These are phyloP conservation scores for Drosophila koepferae DNA, from an alignment of 2,888 invertebrate species.

Conservation along the genomic window DNA sequence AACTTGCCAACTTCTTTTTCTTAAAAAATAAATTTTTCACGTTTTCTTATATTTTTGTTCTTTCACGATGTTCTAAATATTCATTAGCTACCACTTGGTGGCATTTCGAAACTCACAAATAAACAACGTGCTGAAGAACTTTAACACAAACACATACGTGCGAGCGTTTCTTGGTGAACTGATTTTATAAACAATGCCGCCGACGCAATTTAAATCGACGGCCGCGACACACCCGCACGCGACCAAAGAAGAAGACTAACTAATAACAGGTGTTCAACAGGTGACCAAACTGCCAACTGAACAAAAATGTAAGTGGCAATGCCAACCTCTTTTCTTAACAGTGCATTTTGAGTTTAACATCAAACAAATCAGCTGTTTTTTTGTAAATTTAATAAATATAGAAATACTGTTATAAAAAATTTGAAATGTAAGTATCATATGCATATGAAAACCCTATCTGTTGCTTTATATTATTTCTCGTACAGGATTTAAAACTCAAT, in stretches of 20 bases:
- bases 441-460: background rate
- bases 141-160: conserved; percentile 37
- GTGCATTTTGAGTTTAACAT: conserved; percentile 31
- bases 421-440: background rate
- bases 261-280: conserved; percentile 65
- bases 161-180: conserved; percentile 28
- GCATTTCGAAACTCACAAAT: conserved; percentile 60
- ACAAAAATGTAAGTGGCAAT: conserved; percentile 9
- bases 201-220: conserved; percentile 66
- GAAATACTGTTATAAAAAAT: background rate
- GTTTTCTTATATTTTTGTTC: conserved; percentile 11
- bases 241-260: conserved; percentile 56
- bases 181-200: conserved; percentile 72
- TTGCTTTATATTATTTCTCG: background rate
- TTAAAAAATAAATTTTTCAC: background rate
- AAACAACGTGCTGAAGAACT: conserved; percentile 37
- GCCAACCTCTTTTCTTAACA: conserved; percentile 17
- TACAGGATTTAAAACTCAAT: background rate
- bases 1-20: conserved; percentile 28
- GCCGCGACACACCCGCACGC: conserved; percentile 61
- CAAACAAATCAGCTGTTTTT: conserved; percentile 27
- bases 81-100: conserved; percentile 45
- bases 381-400: background rate
- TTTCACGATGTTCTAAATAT: conserved; percentile 36
- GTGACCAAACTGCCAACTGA: conserved; percentile 46